Evolutionary conservation across 1,140 invertebrate genomes (phyloP).

Genomic region (Subanguina moxae): DNA sequence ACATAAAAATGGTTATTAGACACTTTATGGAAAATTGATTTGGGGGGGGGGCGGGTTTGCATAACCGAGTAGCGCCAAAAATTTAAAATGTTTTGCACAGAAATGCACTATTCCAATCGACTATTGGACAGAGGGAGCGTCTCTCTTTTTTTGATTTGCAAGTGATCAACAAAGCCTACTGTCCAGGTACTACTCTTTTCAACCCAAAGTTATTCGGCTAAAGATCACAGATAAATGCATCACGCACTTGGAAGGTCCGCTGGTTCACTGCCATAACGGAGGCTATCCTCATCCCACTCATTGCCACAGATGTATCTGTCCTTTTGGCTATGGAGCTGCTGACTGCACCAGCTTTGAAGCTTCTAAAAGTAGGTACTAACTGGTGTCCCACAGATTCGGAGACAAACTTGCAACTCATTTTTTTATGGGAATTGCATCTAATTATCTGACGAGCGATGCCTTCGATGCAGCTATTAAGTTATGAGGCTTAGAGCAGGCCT

Average conservation of each 20-base stretch:
- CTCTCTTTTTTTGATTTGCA: constrained; percentile 50
- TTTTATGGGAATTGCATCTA: too few relatives aligned
- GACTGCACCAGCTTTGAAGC: constrained; percentile 47
- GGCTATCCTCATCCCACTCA: constrained; percentile 53
- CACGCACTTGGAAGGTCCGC: neutral
- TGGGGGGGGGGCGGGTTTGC: too few relatives aligned
- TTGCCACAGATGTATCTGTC: constrained; percentile 54
- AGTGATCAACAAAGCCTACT: constrained; percentile 56
- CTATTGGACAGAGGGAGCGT: constrained; percentile 54
- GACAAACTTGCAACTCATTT: too few relatives aligned
- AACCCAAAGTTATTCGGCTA: constrained; percentile 12
- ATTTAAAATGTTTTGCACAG: too few relatives aligned
- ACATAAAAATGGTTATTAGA: too few relatives aligned
- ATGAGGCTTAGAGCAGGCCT: too few relatives aligned
- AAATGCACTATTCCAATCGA: constrained; percentile 47
- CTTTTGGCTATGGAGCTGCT: constrained; percentile 53
- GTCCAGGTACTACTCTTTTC: constrained; percentile 36
- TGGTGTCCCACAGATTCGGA: too few relatives aligned
- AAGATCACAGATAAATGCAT: constrained; percentile 51
- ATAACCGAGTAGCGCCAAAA: too few relatives aligned
- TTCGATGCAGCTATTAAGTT: too few relatives aligned
- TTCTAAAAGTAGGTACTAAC: constrained; percentile 50
- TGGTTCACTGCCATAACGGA: constrained; percentile 41
- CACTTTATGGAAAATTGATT: too few relatives aligned
- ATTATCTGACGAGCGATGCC: too few relatives aligned